Evolutionary conservation across 2,797 vertebrate genomes (phyloP), one percentile per base, ranked within the genome.

Genomic region (Mycteria americana): DNA sequence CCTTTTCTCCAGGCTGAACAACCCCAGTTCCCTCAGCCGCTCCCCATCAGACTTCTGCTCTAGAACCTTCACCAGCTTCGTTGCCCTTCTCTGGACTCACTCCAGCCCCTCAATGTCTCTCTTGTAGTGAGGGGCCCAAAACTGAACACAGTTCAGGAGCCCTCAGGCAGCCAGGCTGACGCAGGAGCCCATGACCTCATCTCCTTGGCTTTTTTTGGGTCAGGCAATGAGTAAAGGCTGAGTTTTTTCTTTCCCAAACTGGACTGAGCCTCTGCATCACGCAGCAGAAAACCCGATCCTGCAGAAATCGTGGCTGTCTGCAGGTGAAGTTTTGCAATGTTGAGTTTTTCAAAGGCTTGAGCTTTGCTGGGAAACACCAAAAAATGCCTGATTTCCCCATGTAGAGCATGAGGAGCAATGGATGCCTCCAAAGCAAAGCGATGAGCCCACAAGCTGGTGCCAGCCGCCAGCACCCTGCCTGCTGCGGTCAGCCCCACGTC

Each of bases 401-500:
- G 21, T 7, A 51, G 31, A 69, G 22, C 17, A 19, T 0, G 18
- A 50, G 7, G 27, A 74, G 21, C 8, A 3, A 41, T 2, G 14
- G 43, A 18, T 0, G 1, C 10, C 48, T 74, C 39, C 65, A 43
- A 78, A 74, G 23, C 3, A 8, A 83, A 89, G 41, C 3, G 1
- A 31, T 7, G 46, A 86, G n/a, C 59, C 54, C 68, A n/a, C 53
- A 25, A 3, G 59, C 41, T 4, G 17, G 39, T 77, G 60, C 45
- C 50, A 73, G 2, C 7, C 64, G 13, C 13, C 1, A 4, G 35
- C 39, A 50, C 18, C 14, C 69, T 22, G 27, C 56, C 23, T 70
- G 46, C 43, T 3, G 9, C 5, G 1, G 30, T 16, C 50, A 39
- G 64, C 37, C 37, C 45, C 1, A 0, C 0, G 22, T 16, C 51